phyloP scores from a whole-genome alignment of 2,888 invertebrate genomes.

The Gymnocheta viridis region DNA sequence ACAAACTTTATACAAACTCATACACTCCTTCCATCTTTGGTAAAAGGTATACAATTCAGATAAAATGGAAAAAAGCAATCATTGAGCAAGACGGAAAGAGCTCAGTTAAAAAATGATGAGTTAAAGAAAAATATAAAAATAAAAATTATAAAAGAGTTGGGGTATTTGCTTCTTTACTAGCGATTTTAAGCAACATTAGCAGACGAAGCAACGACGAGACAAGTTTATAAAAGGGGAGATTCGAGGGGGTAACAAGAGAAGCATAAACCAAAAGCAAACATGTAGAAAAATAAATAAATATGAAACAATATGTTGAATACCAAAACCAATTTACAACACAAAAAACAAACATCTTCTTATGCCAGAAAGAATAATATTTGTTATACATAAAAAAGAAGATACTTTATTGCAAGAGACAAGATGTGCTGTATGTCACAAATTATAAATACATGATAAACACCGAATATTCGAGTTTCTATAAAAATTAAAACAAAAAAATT shows the following conservation, averaged over 20 bases:
- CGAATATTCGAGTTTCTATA: background rate
- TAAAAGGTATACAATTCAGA: background rate
- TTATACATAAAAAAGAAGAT: background rate
- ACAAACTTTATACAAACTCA: no score
- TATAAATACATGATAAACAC: background rate
- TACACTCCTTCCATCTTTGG: background rate
- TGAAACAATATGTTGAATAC: constrained; percentile 58
- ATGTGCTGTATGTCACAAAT: background rate
- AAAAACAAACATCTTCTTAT: background rate
- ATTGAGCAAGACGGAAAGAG: constrained; percentile 1
- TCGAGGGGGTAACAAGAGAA: background rate
- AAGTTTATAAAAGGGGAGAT: background rate
- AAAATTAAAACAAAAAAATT: no score
- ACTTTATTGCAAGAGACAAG: background rate
- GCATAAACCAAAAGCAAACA: constrained; percentile 32
- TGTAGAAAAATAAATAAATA: constrained; percentile 46
- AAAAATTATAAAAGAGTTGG: background rate
- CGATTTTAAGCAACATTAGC: constrained; percentile 3
- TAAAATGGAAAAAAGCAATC: constrained; percentile 5
- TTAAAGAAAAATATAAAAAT: background rate
- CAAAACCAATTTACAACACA: constrained; percentile 42
- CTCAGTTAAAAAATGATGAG: constrained; percentile 7
- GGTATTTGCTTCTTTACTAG: background rate
- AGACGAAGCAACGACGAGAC: background rate
- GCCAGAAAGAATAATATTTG: background rate